A percentile compares a stretch with the other conserved stretches of the same genome.
Conservation (phyloP, 1,140 invertebrate species). For the Bombyx mandarina region DNA sequence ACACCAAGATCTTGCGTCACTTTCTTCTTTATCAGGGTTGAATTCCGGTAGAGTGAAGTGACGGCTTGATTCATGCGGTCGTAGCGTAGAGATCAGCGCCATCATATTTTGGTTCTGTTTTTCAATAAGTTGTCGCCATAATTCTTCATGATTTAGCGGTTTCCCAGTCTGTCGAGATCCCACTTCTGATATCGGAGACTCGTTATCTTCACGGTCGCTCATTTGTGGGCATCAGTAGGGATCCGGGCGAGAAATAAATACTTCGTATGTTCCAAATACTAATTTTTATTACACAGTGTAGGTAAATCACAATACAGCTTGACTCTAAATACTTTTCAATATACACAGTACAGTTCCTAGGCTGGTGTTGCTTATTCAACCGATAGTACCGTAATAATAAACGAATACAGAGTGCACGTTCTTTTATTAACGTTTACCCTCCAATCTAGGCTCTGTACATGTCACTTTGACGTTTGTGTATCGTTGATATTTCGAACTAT, state of each 20-base stretch:
- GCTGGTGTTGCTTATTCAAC: no score
- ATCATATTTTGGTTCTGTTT: slow-evolving; percentile 17
- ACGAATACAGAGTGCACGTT: no score
- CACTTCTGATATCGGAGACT: slow-evolving; percentile 4
- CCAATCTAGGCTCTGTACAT: no score
- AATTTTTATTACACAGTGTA: no score
- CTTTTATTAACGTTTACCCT: no score
- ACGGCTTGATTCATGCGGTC: background rate
- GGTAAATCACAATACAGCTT: no score
- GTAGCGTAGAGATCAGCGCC: slow-evolving; percentile 16
- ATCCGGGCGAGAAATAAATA: slow-evolving; percentile 2
- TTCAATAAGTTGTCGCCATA: slow-evolving; percentile 16
- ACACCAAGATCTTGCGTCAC: slow-evolving; percentile 17
- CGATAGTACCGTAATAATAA: no score
- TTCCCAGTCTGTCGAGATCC: slow-evolving; percentile 3
- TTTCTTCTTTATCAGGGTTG: slow-evolving; percentile 16
- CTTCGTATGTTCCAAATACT: background rate
- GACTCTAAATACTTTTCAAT: no score
- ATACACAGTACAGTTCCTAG: no score
- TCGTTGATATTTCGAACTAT: no score
- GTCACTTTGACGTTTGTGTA: no score
- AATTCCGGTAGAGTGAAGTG: slow-evolving; percentile 13
- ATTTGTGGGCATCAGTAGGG: slow-evolving; percentile 1
- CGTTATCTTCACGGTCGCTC: slow-evolving; percentile 1
- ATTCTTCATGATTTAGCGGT: slow-evolving; percentile 1